Base-by-base conservation (phyloP, 2,797 vertebrate genomes). In the Cossypha niveicapilla region DNA sequence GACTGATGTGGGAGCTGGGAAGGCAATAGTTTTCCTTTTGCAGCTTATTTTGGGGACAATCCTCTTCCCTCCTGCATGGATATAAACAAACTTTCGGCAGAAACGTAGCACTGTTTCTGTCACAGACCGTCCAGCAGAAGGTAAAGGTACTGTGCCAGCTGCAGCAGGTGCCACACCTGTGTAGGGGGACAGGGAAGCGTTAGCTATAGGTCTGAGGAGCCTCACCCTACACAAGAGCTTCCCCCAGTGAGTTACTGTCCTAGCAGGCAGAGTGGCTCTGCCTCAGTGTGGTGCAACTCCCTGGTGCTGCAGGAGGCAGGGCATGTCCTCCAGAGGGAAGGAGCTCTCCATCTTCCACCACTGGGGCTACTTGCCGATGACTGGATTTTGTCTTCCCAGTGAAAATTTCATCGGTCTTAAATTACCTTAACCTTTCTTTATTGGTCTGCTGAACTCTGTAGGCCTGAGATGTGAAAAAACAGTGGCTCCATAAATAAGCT, bases 221-320 rank as follows among this genome's bases (percentile, higher is more conserved):
- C 3, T 13, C 18, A 17, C 17, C 0, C 28, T 18, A 3, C 30
- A 17, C 11, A 15, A 21, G 13, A 25, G 14, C 11, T 74, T 47
- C 6, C 22, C 45, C 32, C 2, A 1, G 7, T 1, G 11, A 37
- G 3, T 24, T 45, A 19, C 48, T 39, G 9, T 35, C 30, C 21
- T 3, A 6, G n/a, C 12, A 32, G 66, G 44, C 32, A 57, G 44
- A 22, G 22, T 5, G 34, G 51, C 53, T 71, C 56, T 66, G 56
- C 47, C 0, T 0, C 56, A 22, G 15, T 3, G 44, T 17, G 16
- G 15, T 56, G 45, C 0, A 0, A 28, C 21, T 28, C 51, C 3
- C 1, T 58, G 16, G 27, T 6, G 2, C 75, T 71, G 63, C 58
- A 68, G 17, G 27, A 88, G 18, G 14, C 16, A 42, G 27, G 14